Conservation (phyloP, 2,888 invertebrate genomes). For the Baccha elongata region DNA sequence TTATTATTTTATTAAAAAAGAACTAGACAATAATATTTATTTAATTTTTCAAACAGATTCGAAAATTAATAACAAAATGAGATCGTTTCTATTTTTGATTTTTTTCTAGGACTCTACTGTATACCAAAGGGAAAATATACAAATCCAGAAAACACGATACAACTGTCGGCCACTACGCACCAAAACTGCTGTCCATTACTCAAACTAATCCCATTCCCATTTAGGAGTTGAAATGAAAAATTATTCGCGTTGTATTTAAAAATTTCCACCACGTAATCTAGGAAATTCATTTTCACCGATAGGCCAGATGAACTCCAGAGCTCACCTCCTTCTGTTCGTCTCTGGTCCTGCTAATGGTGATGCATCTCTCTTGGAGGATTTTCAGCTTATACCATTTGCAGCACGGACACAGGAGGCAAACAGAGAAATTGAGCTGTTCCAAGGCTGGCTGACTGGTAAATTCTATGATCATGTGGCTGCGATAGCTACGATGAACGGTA, state of each 20-base stretch:
- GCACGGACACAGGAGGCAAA: constrained; percentile 51
- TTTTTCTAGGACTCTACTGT: constrained; percentile 34
- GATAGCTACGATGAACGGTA: constrained; percentile 71
- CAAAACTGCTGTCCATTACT: constrained; percentile 67
- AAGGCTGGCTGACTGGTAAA: constrained; percentile 61
- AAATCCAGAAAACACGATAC: constrained; percentile 54
- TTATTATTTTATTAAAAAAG: too few relatives aligned
- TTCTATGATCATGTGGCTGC: constrained; percentile 64
- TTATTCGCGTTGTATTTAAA: constrained; percentile 69
- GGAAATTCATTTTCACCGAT: constrained; percentile 73
- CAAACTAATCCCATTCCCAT: constrained; percentile 72
- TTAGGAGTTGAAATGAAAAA: constrained; percentile 74
- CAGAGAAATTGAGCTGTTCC: constrained; percentile 71
- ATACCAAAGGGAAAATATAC: background rate
- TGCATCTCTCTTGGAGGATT: constrained; percentile 22
- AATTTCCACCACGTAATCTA: constrained; percentile 70
- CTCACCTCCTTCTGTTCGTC: constrained; percentile 16
- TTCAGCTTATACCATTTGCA: constrained; percentile 14
- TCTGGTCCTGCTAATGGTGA: constrained; percentile 12
- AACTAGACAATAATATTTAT: too few relatives aligned
- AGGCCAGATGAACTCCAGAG: constrained; percentile 57
- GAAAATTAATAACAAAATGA: background rate
- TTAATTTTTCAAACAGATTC: too few relatives aligned
- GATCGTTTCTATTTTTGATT: too few relatives aligned
- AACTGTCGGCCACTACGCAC: constrained; percentile 63